A percentile compares a stretch with the other conserved stretches of the same genome.
These are phyloP conservation scores for Brachyrhaphis roseni DNA, from an alignment of 2,797 vertebrate genomes.

Conservation along the genomic window DNA sequence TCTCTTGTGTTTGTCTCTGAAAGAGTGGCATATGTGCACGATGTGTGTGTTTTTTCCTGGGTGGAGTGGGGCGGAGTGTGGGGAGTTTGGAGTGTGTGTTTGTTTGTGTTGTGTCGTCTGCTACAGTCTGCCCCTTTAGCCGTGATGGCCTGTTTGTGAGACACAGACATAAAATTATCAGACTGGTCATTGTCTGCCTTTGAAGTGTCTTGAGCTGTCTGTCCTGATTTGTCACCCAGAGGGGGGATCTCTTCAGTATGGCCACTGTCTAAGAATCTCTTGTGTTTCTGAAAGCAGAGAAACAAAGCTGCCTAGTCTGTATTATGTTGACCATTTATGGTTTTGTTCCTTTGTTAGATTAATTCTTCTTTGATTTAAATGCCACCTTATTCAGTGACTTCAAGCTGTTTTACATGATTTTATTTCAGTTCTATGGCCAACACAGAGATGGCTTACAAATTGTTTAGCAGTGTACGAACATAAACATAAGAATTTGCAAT, in stretches of 20 bases:
- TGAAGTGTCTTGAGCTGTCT: constrained; percentile 80
- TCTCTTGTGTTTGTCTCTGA: constrained; percentile 68
- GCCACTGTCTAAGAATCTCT: constrained; percentile 73
- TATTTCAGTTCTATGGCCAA: not conserved
- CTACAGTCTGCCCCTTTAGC: constrained; percentile 77
- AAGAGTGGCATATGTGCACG: constrained; percentile 40
- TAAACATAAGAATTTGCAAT: not conserved
- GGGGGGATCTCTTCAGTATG: constrained; percentile 71
- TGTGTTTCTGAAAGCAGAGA: constrained; percentile 47
- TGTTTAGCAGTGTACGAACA: not conserved
- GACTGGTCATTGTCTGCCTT: constrained; percentile 74
- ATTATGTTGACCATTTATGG: constrained; percentile 33
- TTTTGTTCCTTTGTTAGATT: constrained; percentile 23
- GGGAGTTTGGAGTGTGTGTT: constrained; percentile 65
- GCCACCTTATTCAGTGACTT: not conserved
- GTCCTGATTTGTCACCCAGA: constrained; percentile 73
- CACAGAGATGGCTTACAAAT: not conserved
- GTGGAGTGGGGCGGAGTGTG: constrained; percentile 24
- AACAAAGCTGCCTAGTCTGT: constrained; percentile 56
- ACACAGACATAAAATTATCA: constrained; percentile 79
- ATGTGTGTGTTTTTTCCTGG: constrained; percentile 49
- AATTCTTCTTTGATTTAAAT: constrained; percentile 19
- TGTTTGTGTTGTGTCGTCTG: constrained; percentile 79
- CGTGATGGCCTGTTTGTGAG: constrained; percentile 77
- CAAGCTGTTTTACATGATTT: not conserved